These are phyloP conservation scores for Protobothrops flavoviridis DNA, from an alignment of 2,113 vertebrate species.

Conservation along the genomic window DNA sequence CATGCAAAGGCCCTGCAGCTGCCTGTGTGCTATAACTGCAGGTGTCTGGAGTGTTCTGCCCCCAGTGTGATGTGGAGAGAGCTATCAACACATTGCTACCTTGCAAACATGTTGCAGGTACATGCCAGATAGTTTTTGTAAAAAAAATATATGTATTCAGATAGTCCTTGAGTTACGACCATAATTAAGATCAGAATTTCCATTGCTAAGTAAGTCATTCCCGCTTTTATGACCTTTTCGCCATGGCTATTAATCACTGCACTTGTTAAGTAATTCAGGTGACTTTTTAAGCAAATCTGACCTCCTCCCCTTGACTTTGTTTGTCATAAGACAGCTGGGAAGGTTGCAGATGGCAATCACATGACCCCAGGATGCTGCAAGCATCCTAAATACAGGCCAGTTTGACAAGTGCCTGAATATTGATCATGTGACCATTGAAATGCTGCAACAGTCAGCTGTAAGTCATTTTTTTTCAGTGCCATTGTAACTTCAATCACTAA, in stretches of 20 bases:
- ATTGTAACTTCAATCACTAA: neutral
- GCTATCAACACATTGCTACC: neutral
- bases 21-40: neutral
- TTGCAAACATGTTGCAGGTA: neutral
- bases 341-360: neutral
- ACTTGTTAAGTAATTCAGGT: neutral
- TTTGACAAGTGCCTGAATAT: neutral
- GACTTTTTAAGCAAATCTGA: neutral
- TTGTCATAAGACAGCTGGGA: neutral
- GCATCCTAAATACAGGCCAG: neutral
- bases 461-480: neutral
- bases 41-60: neutral
- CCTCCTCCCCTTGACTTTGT: neutral
- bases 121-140: neutral
- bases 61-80: neutral
- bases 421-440: neutral
- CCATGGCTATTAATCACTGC: neutral
- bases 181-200: neutral
- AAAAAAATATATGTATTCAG: neutral
- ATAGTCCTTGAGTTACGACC: neutral
- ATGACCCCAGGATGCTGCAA: neutral
- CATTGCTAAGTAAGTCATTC: neutral
- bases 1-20: neutral
- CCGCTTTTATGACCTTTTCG: neutral
- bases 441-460: neutral